A percentile compares a stretch with the other conserved stretches of the same genome.
Conservation (phyloP, 2,113 vertebrate genomes). For the Nipponia nippon region DNA sequence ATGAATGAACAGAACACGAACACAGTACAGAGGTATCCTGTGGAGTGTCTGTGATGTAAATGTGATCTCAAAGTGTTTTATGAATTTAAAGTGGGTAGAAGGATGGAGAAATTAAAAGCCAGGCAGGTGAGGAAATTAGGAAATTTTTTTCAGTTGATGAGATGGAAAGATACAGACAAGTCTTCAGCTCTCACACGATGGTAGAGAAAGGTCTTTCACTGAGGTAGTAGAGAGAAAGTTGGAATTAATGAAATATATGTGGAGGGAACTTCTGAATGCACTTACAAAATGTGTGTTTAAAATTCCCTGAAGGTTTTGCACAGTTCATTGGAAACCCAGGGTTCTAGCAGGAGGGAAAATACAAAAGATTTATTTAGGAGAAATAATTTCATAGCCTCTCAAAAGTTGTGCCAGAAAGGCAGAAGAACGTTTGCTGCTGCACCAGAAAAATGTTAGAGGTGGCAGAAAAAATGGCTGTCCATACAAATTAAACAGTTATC, state of each 20-base stretch:
- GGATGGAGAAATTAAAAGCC: neutral
- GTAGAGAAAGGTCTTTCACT: neutral
- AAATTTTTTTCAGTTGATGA: neutral
- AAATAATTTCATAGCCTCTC: neutral
- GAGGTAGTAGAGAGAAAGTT: neutral
- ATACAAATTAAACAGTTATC: neutral
- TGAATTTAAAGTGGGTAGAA: neutral
- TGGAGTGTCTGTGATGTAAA: neutral
- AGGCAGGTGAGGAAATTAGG: neutral
- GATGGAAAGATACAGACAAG: neutral
- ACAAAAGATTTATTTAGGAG: neutral
- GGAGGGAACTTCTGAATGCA: neutral
- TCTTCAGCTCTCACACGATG: neutral
- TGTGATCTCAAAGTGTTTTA: neutral
- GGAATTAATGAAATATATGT: neutral
- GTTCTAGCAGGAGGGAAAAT: neutral
- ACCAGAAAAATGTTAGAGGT: neutral
- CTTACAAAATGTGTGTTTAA: neutral
- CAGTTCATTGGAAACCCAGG: neutral
- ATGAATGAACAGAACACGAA: conserved; percentile 1
- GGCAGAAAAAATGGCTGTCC: neutral
- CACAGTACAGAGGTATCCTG: neutral
- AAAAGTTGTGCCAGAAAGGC: neutral
- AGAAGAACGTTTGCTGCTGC: neutral
- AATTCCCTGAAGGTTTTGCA: neutral